A percentile compares a stretch with the other conserved stretches of the same genome.
These are phyloP conservation scores for Tichodroma muraria DNA, from an alignment of 2,113 vertebrate species.

Conservation along the genomic window DNA sequence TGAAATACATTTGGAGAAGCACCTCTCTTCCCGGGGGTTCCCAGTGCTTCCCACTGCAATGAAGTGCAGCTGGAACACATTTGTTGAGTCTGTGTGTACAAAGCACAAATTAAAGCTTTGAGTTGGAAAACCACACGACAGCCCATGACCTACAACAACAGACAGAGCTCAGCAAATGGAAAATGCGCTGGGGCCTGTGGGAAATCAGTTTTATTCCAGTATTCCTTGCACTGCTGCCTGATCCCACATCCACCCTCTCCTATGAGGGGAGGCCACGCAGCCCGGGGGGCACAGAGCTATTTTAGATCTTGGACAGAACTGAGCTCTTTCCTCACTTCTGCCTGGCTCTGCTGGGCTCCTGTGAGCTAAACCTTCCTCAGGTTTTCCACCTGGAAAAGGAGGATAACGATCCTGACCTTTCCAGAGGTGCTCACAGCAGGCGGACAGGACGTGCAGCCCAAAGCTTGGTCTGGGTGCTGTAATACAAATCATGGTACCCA, in stretches of 20 bases:
- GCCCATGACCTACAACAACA: background rate
- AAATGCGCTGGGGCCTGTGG: background rate
- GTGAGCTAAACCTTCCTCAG: background rate
- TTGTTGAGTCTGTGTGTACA: background rate
- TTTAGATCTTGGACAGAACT: background rate
- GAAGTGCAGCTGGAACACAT: background rate
- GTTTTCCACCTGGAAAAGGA: background rate
- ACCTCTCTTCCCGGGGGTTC: background rate
- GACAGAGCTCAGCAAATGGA: background rate
- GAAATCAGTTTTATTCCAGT: background rate
- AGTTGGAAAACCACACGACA: background rate
- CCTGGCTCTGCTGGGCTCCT: background rate
- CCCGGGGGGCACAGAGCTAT: rapidly evolving
- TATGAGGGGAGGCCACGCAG: background rate
- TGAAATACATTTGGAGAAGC: background rate
- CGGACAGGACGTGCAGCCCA: background rate
- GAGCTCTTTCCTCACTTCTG: background rate
- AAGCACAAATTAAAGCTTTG: background rate
- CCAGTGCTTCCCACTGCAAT: background rate
- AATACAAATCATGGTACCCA: background rate
- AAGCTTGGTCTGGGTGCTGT: background rate
- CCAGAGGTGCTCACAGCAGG: background rate
- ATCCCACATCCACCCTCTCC: background rate
- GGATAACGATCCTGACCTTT: background rate
- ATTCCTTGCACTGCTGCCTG: background rate